phyloP scores from a whole-genome alignment of 2,113 vertebrate genomes.

The Ciconia boyciana region DNA sequence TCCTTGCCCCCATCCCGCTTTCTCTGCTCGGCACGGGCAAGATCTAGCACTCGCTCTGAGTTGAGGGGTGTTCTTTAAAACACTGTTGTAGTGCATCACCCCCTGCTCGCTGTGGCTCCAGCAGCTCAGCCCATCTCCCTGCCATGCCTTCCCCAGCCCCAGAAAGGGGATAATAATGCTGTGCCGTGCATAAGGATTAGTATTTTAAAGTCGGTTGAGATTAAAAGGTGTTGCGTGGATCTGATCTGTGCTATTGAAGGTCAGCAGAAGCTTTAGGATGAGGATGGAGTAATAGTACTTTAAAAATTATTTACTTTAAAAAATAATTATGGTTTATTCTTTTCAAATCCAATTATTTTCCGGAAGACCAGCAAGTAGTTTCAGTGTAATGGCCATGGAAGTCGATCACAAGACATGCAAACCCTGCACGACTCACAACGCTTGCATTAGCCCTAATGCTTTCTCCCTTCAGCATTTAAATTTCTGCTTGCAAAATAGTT shows the following conservation, averaged over 20 bases:
- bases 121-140: neutral
- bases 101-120: neutral
- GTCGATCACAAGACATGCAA: neutral
- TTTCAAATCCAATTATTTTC: neutral
- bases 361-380: neutral
- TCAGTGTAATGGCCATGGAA: neutral
- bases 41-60: neutral
- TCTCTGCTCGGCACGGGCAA: neutral
- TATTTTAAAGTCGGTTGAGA: neutral
- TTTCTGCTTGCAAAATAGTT: neutral
- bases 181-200: neutral
- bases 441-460: neutral
- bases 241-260: neutral
- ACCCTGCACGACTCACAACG: fast-evolving
- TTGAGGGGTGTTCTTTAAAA: neutral
- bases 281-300: neutral
- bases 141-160: neutral
- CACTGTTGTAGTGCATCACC: neutral
- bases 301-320: neutral
- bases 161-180: neutral
- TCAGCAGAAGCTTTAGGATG: slow-evolving; percentile 3
- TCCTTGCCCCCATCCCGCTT: fast-evolving
- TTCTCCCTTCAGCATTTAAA: neutral
- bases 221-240: neutral
- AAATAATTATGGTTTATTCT: neutral